Base-by-base conservation (phyloP, 2,113 vertebrate genomes). In the Tragelaphus scriptus region DNA sequence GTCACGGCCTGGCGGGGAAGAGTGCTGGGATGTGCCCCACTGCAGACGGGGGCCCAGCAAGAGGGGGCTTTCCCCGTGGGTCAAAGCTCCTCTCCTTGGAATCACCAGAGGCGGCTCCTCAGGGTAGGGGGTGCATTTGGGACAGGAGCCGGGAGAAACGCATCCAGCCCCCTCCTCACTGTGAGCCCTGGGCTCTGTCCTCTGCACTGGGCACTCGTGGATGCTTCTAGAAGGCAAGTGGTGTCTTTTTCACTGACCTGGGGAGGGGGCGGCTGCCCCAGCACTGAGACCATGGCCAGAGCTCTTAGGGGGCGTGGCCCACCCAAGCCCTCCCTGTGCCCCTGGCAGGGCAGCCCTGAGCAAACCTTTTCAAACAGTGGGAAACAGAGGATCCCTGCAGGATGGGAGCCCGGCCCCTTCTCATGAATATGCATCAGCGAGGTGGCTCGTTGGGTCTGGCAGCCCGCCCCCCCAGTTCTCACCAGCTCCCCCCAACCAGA, bases 1-100 rank as follows among this genome's bases (percentile, higher is more conserved):
- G 3, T 23, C 5, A 4, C 0, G 30, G 12, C 32, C 2, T 13
- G 28, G 49, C 0, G 1, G 68, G 47, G 15, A 55, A 26, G 4
- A 30, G 44, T 8, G 32, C 47, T 8, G 47, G n/a, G 5, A 11
- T 6, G 19, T 1, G 3, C 94, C 30, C 47, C 25, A 9, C 28
- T 30, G 68, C 44, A 6, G 71, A 6, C 49, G 16, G 80, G 14
- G 13, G 19, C 19, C 75, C 1, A 1, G 44, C 30, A 40, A 40
- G 44, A 4, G 26, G 26, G 44, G 7, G 4, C 19, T 47, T 30
- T 36, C 30, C 47, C 49, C 7, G 0, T 12, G 53, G 68, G 13
- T 63, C 30, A 28, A 25, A 40, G 2, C 2, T 25, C 51, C 30
- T 51, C 25, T 44, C 3, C 79, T 51, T 0, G 2, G 65, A 26